Conservation (phyloP, 2,113 vertebrate genomes). For the Spheniscus mendiculus region DNA sequence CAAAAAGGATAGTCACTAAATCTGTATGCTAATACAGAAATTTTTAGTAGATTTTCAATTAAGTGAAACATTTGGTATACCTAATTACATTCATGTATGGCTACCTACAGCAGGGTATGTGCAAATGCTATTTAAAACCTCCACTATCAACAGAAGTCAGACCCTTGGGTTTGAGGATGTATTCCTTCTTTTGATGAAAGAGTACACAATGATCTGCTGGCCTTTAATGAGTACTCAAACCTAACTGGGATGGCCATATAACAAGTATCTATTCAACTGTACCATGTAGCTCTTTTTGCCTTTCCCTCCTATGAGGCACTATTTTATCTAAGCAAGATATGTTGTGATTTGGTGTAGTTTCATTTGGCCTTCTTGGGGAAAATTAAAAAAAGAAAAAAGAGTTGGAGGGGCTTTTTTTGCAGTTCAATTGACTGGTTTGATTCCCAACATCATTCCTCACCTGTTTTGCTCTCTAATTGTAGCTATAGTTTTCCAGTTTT, state of each 20-base stretch:
- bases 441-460: not conserved
- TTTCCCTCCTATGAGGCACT: not conserved
- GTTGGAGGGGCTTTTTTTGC: not conserved
- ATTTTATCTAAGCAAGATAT: not conserved
- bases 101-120: not conserved
- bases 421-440: not conserved
- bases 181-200: not conserved
- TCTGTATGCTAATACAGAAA: not conserved
- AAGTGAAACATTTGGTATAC: not conserved
- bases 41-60: not conserved
- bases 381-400: not conserved
- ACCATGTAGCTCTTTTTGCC: not conserved
- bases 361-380: rapidly evolving
- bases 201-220: not conserved
- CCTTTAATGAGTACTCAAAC: not conserved
- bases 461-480: not conserved
- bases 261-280: not conserved
- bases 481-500: not conserved
- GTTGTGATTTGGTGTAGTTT: not conserved
- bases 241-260: not conserved
- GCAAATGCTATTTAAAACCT: not conserved
- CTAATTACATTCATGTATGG: not conserved
- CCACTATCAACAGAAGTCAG: not conserved
- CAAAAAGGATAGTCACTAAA: not conserved
- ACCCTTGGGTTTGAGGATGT: not conserved